Conservation (phyloP, 1,140 invertebrate genomes). For the Plodia interpunctella region DNA sequence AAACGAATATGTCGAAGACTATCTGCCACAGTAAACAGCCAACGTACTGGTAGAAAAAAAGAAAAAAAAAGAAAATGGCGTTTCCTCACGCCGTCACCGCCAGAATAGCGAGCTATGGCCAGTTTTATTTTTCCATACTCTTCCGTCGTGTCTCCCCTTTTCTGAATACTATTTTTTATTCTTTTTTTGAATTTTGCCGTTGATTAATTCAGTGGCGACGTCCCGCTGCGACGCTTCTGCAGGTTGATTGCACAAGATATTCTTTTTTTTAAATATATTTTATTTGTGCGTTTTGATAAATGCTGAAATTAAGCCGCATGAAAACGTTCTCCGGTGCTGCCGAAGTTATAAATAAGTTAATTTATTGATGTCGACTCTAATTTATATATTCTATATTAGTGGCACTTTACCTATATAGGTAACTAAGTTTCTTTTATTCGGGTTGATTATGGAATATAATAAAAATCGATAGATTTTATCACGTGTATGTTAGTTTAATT, state of each 20-base stretch:
- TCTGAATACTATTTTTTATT: conserved; percentile 48
- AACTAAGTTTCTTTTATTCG: neutral
- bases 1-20: neutral
- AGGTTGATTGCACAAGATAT: conserved; percentile 53
- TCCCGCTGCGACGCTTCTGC: conserved; percentile 54
- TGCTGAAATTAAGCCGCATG: conserved; percentile 2
- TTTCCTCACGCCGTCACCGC: conserved; percentile 59
- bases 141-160: conserved; percentile 50
- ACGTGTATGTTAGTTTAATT: no score
- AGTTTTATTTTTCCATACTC: conserved; percentile 57
- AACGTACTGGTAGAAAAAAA: conserved; percentile 36
- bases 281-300: conserved; percentile 5
- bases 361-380: neutral
- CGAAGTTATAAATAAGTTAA: neutral
- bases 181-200: conserved; percentile 58
- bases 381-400: conserved; percentile 2
- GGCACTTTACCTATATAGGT: neutral
- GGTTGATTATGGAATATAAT: no score
- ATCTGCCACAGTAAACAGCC: neutral
- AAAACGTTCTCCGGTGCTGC: neutral
- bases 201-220: conserved; percentile 65
- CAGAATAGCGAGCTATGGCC: conserved; percentile 55
- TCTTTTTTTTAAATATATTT: conserved; percentile 31
- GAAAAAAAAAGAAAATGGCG: conserved; percentile 60
- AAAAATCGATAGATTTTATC: no score